These are phyloP conservation scores for Augochlorella aurata DNA, from an alignment of 2,888 invertebrate genomes.

Conservation along the genomic window DNA sequence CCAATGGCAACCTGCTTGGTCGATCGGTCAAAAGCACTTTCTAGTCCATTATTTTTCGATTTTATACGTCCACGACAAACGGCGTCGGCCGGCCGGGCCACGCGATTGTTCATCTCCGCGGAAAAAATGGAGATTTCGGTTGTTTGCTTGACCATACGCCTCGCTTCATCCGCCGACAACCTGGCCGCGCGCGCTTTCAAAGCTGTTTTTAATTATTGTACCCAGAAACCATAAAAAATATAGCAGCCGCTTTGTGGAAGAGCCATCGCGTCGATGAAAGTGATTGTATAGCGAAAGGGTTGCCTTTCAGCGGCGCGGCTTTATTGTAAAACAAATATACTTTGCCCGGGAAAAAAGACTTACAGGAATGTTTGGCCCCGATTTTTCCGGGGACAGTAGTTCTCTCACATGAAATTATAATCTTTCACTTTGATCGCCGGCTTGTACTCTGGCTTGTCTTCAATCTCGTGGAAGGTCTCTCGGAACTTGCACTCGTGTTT, in stretches of 20 bases:
- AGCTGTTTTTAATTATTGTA: not conserved
- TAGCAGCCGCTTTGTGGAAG: not conserved
- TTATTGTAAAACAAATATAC: constrained; percentile 4
- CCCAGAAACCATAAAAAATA: not conserved
- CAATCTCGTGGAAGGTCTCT: constrained; percentile 56
- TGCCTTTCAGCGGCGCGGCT: not conserved
- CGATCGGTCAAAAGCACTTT: constrained; percentile 69
- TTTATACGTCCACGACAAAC: constrained; percentile 49
- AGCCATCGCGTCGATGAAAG: not conserved
- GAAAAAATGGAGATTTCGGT: not conserved
- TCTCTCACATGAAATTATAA: constrained; percentile 28
- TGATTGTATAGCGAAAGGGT: not conserved
- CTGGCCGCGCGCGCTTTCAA: not conserved
- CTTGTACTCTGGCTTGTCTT: constrained; percentile 58
- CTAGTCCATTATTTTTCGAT: constrained; percentile 65
- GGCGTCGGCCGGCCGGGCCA: constrained; percentile 25
- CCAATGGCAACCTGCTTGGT: constrained; percentile 73
- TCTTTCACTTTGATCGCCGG: constrained; percentile 46
- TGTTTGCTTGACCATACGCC: not conserved
- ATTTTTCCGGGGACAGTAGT: not conserved
- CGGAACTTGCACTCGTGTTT: constrained; percentile 81
- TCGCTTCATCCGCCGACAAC: not conserved
- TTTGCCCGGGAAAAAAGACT: not conserved
- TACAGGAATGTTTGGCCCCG: not conserved
- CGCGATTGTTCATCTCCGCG: constrained; percentile 1